Conservation (phyloP, 2,797 vertebrate genomes). For the Ctenosaura bakeri region DNA sequence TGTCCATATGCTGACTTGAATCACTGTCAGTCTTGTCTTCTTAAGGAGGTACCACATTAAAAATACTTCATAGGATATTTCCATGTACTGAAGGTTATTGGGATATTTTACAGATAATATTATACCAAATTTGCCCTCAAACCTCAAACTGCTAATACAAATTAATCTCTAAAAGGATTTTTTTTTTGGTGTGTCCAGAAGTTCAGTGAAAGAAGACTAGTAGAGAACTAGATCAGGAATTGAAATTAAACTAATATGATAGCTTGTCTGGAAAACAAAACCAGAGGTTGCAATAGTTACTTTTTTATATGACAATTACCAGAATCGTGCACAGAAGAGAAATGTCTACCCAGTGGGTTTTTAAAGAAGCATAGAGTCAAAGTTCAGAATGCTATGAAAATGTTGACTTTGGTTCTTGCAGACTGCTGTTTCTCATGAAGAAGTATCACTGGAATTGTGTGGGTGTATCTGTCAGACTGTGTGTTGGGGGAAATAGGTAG, state of each 20-base stretch:
- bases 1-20: not conserved
- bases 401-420: not conserved
- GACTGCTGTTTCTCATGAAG: not conserved
- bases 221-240: not conserved
- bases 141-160: not conserved
- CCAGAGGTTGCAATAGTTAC: no score
- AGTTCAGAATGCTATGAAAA: not conserved
- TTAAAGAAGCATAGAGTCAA: not conserved
- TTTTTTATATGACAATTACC: no score
- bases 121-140: not conserved
- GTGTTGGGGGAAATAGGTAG: not conserved
- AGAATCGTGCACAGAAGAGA: not conserved
- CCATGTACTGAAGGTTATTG: not conserved
- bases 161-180: not conserved
- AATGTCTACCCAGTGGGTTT: not conserved
- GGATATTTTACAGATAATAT: not conserved
- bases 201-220: not conserved
- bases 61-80: not conserved
- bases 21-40: not conserved
- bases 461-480: not conserved
- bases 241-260: not conserved
- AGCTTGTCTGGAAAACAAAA: not conserved
- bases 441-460: not conserved
- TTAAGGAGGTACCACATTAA: not conserved
- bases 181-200: not conserved